These are phyloP conservation scores for human (Homo sapiens) DNA, from an alignment of 2,113 vertebrate genomes.

Conservation along the genomic window DNA sequence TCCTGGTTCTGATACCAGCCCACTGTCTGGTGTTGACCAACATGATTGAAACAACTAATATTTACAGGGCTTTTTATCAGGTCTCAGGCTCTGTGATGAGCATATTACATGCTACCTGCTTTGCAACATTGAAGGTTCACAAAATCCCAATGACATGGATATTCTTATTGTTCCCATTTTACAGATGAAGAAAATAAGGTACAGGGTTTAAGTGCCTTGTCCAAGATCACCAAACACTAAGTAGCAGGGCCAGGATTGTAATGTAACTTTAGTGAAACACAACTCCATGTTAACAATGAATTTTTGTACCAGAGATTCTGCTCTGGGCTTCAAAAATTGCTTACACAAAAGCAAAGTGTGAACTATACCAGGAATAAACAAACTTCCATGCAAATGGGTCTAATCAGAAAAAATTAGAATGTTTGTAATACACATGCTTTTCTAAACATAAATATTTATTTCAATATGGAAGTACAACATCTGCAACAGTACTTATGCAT, in stretches of 20 bases:
- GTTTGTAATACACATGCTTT: background rate
- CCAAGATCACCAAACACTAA: background rate
- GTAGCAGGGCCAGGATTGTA: background rate
- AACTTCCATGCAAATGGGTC: background rate
- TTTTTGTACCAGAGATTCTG: constrained; percentile 2
- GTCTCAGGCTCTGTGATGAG: background rate
- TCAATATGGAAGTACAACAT: background rate
- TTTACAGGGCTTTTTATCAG: constrained; percentile 7
- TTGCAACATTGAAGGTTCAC: background rate
- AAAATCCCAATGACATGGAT: background rate
- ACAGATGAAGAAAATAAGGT: background rate
- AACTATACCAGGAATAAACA: background rate
- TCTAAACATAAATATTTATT: background rate
- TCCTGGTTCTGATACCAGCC: background rate
- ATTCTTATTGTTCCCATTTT: constrained; percentile 13
- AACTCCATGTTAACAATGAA: background rate
- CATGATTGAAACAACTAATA: constrained; percentile 12
- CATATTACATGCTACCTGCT: background rate
- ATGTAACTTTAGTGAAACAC: background rate
- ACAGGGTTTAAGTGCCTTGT: background rate
- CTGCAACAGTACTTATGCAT: background rate
- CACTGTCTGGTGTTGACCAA: background rate
- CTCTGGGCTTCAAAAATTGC: background rate
- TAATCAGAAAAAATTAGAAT: background rate
- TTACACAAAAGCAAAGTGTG: constrained; percentile 17